Evolutionary conservation across 2,797 vertebrate species (phyloP), one percentile per base, ranked within the genome.

Genomic region (Pipistrellus kuhlii): DNA sequence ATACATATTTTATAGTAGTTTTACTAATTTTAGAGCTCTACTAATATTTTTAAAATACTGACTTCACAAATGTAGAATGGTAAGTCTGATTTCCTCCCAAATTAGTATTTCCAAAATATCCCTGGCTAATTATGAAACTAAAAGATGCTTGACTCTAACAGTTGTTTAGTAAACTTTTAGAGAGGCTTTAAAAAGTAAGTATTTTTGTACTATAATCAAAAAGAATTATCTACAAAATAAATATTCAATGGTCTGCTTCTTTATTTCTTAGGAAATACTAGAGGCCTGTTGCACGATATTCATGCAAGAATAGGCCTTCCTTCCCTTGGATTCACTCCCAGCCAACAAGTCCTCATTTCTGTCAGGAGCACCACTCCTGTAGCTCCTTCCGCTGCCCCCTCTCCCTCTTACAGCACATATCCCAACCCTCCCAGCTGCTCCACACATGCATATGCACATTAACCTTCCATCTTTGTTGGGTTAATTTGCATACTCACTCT

Each of bases 41-140:
- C 17, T 55, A 77, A 15, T 80, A 64, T 62, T 87, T 80, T 75
- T 84, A 62, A 0, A 76, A 75, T 59, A 64, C 4, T 51, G 14
- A 92, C 30, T 91, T 93, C 59, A 80, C 25, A 95, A 94, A 83
- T 94, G 73, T 8, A 91, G 13, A 27, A 89, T 69, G 7, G 59
- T 25, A 77, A 92, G 5, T 64, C 15, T 80, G 44, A 84, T 59
- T 92, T 75, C 46, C 51, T 71, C 75, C 14, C 44, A 84, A 75
- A 71, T 85, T 80, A 84, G 8, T 80, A 75, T 71, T 94, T 85
- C 55, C 11, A 81, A 69, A 84, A 38, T 68, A 27, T 88, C 5
- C 10, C 6, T 21, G 21, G 35, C 11, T 55, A 88, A 27, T 81
- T 7, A 75, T 84, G 44, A 88, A 41, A 90, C 48, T 89, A 71